Evolutionary conservation across 2,113 vertebrate species (phyloP).

Genomic region (Lepisosteus osseus): DNA sequence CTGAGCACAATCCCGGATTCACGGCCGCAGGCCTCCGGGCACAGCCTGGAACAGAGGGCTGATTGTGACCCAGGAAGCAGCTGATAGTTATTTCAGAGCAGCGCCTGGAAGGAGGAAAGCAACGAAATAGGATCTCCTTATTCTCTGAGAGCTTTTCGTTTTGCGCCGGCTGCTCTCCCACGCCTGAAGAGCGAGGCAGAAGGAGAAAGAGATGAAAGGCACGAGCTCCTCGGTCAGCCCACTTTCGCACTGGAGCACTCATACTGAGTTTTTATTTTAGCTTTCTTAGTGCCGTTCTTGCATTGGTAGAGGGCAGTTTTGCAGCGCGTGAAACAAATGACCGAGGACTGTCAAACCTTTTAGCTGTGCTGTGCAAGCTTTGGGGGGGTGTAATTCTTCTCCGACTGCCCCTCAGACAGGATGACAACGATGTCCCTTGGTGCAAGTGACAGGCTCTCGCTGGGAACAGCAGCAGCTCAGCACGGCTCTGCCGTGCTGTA

Average conservation of each 20-base stretch:
- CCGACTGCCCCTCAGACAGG: too few relatives aligned
- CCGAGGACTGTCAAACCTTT: too few relatives aligned
- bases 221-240: too few relatives aligned
- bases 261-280: neutral
- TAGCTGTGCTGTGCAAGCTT: too few relatives aligned
- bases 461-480: neutral
- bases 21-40: constrained; percentile 6
- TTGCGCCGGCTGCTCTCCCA: neutral
- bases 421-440: neutral
- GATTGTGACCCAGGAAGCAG: constrained; percentile 40
- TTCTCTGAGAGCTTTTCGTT: constrained; percentile 12
- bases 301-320: too few relatives aligned
- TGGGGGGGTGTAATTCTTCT: too few relatives aligned
- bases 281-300: too few relatives aligned
- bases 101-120: constrained; percentile 29
- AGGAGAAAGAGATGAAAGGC: too few relatives aligned
- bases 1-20: constrained; percentile 20
- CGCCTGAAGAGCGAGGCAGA: too few relatives aligned
- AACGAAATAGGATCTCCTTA: neutral
- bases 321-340: too few relatives aligned
- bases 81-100: constrained; percentile 46
- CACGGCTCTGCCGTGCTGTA: too few relatives aligned
- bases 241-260: neutral
- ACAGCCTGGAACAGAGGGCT: constrained; percentile 24
- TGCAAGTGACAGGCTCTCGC: neutral